Conservation (phyloP, 1,140 invertebrate species). For the Sarcophaga bullata region DNA sequence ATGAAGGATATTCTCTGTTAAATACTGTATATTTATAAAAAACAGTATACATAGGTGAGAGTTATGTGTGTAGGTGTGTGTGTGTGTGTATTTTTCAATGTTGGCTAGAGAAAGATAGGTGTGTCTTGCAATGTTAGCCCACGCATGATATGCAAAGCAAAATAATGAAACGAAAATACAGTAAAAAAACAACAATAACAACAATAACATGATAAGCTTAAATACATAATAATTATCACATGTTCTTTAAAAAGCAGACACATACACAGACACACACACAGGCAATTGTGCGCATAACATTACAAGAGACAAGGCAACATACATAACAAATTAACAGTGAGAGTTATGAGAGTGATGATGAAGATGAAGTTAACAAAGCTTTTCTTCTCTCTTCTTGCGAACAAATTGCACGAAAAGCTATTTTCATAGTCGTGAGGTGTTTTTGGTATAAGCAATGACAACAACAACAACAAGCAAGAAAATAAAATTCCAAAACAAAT, state of each 20-base stretch:
- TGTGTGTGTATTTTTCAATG: neutral
- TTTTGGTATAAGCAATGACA: no score
- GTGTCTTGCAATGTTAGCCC: conserved; percentile 38
- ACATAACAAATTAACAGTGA: neutral
- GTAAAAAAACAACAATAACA: neutral
- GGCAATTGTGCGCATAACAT: neutral
- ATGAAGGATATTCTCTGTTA: conserved; percentile 18
- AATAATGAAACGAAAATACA: neutral
- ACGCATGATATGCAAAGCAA: neutral
- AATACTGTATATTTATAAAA: neutral
- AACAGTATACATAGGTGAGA: no score
- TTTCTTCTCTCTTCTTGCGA: neutral
- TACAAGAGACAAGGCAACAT: neutral
- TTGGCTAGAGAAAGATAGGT: conserved; percentile 30
- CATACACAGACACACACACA: neutral
- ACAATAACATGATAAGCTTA: conserved; percentile 20
- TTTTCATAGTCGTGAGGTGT: neutral
- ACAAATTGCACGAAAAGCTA: neutral
- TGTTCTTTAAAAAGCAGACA: neutral
- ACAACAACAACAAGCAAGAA: no score
- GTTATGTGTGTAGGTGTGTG: no score
- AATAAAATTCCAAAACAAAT: no score
- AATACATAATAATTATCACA: conserved; percentile 15
- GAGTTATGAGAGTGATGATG: no score
- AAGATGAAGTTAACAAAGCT: neutral